phyloP scores from a whole-genome alignment of 2,797 vertebrate genomes.

The Apodemus agrarius region DNA sequence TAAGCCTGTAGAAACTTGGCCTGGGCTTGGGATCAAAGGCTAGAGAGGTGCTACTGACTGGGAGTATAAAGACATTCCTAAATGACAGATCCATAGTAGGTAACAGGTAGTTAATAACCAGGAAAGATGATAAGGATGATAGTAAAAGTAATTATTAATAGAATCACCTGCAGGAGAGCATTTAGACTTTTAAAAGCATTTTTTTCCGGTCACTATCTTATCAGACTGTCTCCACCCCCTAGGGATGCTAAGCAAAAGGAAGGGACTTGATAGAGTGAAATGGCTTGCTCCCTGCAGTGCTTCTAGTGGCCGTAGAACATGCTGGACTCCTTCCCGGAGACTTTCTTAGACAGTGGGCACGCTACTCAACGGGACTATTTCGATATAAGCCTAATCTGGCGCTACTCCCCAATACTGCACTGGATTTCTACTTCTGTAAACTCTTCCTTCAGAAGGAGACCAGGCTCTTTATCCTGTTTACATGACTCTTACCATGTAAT shows the following conservation, averaged over 20 bases:
- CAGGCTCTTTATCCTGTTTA: not conserved
- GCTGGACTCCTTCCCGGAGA: not conserved
- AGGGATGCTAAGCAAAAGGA: not conserved
- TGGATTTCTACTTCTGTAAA: not conserved
- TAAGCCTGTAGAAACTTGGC: not conserved
- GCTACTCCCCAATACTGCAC: fast-evolving
- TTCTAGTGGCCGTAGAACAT: not conserved
- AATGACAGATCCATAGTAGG: constrained; percentile 72
- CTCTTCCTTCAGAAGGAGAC: not conserved
- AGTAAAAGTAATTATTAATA: constrained; percentile 75
- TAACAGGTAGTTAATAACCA: constrained; percentile 79
- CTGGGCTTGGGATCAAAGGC: constrained; percentile 55
- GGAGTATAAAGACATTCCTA: constrained; percentile 70
- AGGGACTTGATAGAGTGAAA: constrained; percentile 18
- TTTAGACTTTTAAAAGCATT: constrained; percentile 57
- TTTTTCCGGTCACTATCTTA: constrained; percentile 39
- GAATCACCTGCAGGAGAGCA: constrained; percentile 57
- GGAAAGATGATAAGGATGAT: constrained; percentile 53
- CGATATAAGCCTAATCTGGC: not conserved
- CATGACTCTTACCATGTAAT: not conserved
- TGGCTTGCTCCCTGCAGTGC: not conserved
- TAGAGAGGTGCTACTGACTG: constrained; percentile 44
- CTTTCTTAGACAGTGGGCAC: not conserved
- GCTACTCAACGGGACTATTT: not conserved
- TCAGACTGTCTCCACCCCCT: constrained; percentile 8